Evolutionary conservation across 1,140 invertebrate genomes (phyloP), one percentile per base, ranked within the genome.

Genomic region (Ips typographus): DNA sequence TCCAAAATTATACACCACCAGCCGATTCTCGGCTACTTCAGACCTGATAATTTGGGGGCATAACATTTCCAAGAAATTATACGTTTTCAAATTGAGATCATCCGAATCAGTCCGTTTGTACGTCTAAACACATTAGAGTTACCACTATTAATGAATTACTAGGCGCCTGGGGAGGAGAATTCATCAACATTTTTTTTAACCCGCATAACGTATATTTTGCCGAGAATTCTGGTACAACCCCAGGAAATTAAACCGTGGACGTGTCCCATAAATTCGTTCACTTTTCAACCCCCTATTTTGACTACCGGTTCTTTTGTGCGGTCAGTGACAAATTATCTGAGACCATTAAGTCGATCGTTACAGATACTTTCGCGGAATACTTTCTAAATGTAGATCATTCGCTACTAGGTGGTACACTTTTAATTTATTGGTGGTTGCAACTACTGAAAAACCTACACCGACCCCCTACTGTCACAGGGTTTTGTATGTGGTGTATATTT

Each of bases 251-350:
- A n/a, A n/a, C n/a, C n/a, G n/a, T n/a, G n/a, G n/a, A n/a, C n/a
- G n/a, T n/a, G n/a, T n/a, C n/a, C 58, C 58, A 61, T 61, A 61
- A 61, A 61, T 61, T 37, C 41, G 47, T 2, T 43, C 6, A 47
- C 43, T 37, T 37, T 44, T 61, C 58, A 44, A 38, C 43, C 43
- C 43, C 37, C 6, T 62, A 62, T 62, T 62, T 62, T 49, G 60
- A 62, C 60, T 62, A 62, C 60, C 44, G 60, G 36, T 49, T 62
- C 60, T 51, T 51, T 62, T 62, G 22, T 62, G 60, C 39, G 60
- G 60, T 62, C 60, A 40, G 43, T 62, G 60, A 62, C 60, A 62
- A 62, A 62, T 62, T 49, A 62, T 62, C 60, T 61, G 37, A n/a
- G n/a, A n/a, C n/a, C n/a, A n/a, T n/a, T n/a, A n/a, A n/a, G n/a